These are phyloP conservation scores for Pangasius krempfi DNA, from an alignment of 2,797 vertebrate species.

Conservation along the genomic window DNA sequence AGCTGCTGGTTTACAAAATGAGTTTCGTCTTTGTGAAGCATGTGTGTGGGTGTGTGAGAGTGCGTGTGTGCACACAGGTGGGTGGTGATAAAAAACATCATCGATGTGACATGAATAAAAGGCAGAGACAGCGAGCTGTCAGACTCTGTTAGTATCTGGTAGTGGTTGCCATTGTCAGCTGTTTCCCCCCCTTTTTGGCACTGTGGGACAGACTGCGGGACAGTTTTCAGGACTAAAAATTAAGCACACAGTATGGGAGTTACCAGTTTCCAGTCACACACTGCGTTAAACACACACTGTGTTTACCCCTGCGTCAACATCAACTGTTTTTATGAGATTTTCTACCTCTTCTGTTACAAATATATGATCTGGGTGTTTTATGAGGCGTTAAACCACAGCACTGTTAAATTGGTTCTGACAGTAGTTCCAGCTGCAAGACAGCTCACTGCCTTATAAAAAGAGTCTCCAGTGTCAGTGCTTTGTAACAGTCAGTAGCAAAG, in stretches of 20 bases:
- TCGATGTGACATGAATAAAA: constrained; percentile 21
- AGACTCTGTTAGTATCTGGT: constrained; percentile 30
- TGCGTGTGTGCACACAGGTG: neutral
- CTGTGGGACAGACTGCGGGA: neutral
- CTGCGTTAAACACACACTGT: neutral
- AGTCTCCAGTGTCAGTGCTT: neutral
- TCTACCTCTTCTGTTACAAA: neutral
- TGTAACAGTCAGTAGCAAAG: neutral
- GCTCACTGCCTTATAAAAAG: neutral
- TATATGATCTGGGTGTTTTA: neutral
- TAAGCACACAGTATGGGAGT: neutral
- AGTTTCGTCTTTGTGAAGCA: neutral
- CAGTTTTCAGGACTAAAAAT: neutral
- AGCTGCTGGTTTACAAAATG: constrained; percentile 12
- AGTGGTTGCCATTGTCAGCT: neutral
- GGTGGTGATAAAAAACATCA: neutral
- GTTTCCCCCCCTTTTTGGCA: neutral
- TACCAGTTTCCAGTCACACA: neutral
- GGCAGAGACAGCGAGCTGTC: constrained; percentile 20
- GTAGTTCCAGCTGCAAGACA: neutral
- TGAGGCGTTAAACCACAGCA: neutral
- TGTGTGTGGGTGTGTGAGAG: neutral
- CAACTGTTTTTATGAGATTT: neutral
- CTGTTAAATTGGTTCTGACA: neutral
- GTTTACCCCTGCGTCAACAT: neutral